Conservation (phyloP, 2,113 vertebrate species). For the Paralichthys olivaceus region DNA sequence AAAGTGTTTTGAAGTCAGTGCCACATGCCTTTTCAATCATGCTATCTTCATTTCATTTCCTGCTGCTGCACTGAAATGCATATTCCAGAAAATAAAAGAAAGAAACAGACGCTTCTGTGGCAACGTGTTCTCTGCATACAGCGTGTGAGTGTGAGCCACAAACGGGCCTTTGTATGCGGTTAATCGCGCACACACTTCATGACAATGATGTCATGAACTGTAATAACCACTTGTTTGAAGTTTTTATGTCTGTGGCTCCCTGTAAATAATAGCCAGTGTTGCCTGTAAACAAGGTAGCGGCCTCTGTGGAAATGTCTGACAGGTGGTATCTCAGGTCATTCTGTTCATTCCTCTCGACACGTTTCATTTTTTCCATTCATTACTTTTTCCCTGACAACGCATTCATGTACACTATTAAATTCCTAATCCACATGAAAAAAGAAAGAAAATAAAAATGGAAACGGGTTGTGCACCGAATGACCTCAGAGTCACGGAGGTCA, state of each 20-base stretch:
- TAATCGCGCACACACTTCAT: conserved; percentile 27
- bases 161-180: conserved; percentile 14
- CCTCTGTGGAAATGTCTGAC: conserved; percentile 49
- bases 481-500: conserved; percentile 53
- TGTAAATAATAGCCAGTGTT: conserved; percentile 78
- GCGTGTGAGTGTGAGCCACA: conserved; percentile 4
- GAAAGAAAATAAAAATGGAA: conserved; percentile 6
- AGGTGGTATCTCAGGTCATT: conserved; percentile 65
- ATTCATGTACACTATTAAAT: background rate
- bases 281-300: conserved; percentile 76
- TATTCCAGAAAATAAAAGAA: conserved; percentile 21
- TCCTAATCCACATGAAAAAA: conserved; percentile 3
- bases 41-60: conserved; percentile 56
- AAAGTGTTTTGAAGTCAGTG: conserved; percentile 68
- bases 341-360: conserved; percentile 36
- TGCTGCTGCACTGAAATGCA: conserved; percentile 40
- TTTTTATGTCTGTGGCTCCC: conserved; percentile 58
- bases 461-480: conserved; percentile 46
- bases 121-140: conserved; percentile 4
- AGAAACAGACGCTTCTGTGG: conserved; percentile 8
- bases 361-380: conserved; percentile 33
- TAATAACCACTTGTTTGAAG: conserved; percentile 62
- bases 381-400: background rate
- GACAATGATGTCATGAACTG: conserved; percentile 54
- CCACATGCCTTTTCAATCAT: conserved; percentile 56